These are phyloP conservation scores for Sogatella furcifera DNA, from an alignment of 1,140 invertebrate species.

Conservation along the genomic window DNA sequence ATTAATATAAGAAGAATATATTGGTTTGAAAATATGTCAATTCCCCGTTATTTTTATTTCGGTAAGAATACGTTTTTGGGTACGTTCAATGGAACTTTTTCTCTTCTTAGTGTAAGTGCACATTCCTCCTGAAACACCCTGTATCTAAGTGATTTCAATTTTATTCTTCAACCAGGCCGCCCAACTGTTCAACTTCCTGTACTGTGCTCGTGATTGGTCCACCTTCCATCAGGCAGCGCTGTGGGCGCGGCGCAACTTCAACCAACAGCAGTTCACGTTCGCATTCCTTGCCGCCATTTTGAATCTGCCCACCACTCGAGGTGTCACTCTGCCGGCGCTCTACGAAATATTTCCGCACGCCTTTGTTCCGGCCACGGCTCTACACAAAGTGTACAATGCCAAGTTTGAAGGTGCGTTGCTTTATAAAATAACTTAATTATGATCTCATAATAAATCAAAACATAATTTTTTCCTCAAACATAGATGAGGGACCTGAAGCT, in stretches of 20 bases:
- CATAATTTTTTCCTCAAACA: too few species aligned
- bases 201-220: slow-evolving; percentile 49
- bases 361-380: slow-evolving; percentile 38
- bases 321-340: slow-evolving; percentile 44
- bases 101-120: too few species aligned
- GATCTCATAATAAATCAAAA: too few species aligned
- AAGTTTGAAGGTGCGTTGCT: background rate
- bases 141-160: too few species aligned
- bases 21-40: too few species aligned
- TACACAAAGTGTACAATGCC: slow-evolving; percentile 28
- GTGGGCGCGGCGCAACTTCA: slow-evolving; percentile 44
- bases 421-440: too few species aligned
- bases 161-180: slow-evolving; percentile 31
- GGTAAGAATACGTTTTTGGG: too few species aligned
- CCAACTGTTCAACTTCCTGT: slow-evolving; percentile 43
- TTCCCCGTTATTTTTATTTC: too few species aligned
- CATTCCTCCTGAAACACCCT: too few species aligned
- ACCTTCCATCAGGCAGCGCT: slow-evolving; percentile 49
- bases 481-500: too few species aligned
- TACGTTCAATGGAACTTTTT: too few species aligned
- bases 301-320: slow-evolving; percentile 43
- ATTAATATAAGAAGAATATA: too few species aligned
- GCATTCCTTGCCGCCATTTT: slow-evolving; percentile 45
- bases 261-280: slow-evolving; percentile 47
- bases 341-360: slow-evolving; percentile 51